A percentile compares a stretch with the other conserved stretches of the same genome.
phyloP scores from a whole-genome alignment of 2,797 vertebrate genomes.

The Xiphophorus birchmanni region DNA sequence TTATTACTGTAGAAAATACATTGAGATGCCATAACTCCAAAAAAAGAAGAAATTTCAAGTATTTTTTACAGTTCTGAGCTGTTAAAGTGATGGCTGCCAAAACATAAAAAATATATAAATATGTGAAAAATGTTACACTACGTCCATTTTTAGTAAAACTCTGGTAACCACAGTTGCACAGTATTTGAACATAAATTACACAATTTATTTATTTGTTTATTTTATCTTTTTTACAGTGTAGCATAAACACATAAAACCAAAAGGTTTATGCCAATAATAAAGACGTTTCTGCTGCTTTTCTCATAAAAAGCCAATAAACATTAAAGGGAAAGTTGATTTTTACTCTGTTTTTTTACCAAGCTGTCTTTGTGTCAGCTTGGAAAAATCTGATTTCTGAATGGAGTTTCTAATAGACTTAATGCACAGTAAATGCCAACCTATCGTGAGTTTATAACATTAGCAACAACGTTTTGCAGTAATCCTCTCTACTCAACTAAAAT shows the following conservation, averaged over 20 bases:
- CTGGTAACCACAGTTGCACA: no score
- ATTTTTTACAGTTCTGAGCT: no score
- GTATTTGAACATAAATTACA: no score
- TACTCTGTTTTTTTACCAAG: no score
- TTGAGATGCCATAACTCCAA: no score
- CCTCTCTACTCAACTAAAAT: neutral
- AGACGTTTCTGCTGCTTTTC: neutral
- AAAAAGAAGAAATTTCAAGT: no score
- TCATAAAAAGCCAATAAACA: neutral
- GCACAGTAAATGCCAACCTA: neutral
- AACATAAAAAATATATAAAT: no score
- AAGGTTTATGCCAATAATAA: neutral
- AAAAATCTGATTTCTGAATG: neutral
- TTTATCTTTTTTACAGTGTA: neutral
- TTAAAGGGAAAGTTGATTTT: neutral
- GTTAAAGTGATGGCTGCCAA: no score
- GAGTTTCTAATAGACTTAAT: neutral
- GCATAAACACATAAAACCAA: neutral
- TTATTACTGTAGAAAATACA: no score
- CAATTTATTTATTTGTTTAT: no score
- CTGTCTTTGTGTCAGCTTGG: neutral
- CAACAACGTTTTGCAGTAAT: neutral
- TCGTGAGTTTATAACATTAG: neutral
- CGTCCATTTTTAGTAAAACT: no score
- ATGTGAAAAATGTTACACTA: no score